Conservation (phyloP, 1,140 invertebrate genomes). For the Bacillus rossius region DNA sequence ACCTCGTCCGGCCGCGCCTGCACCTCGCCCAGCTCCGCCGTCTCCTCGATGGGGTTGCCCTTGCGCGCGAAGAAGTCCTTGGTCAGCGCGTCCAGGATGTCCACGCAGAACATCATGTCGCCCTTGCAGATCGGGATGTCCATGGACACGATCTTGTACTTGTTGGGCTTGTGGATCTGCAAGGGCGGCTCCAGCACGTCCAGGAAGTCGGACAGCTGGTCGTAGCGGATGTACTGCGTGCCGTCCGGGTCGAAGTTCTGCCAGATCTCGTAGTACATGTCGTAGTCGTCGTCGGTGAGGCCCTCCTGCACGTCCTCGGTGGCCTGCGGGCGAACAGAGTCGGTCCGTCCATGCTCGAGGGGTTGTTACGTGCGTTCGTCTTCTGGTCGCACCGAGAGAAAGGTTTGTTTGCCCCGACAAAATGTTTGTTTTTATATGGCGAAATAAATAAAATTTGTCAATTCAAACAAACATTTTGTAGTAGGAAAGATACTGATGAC, state of each 20-base stretch:
- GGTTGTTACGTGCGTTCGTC: no score
- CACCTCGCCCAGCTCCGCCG: slow-evolving; percentile 73
- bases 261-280: slow-evolving; percentile 99
- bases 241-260: slow-evolving; percentile 97
- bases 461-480: no score
- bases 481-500: no score
- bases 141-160: slow-evolving; percentile 98
- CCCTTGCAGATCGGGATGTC: slow-evolving; percentile 97
- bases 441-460: no score
- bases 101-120: slow-evolving; percentile 95
- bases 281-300: slow-evolving; percentile 96
- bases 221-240: slow-evolving; percentile 93
- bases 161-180: slow-evolving; percentile 96
- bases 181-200: slow-evolving; percentile 90
- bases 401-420: no score
- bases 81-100: slow-evolving; percentile 93
- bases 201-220: slow-evolving; percentile 89
- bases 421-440: no score
- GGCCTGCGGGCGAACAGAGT: slow-evolving; percentile 54
- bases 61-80: slow-evolving; percentile 96
- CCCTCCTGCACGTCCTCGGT: slow-evolving; percentile 98
- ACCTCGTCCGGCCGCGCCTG: slow-evolving; percentile 67
- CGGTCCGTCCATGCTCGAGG: no score
- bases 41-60: slow-evolving; percentile 84
- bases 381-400: no score